phyloP scores from a whole-genome alignment of 2,888 invertebrate genomes.

The Apodemia zela region DNA sequence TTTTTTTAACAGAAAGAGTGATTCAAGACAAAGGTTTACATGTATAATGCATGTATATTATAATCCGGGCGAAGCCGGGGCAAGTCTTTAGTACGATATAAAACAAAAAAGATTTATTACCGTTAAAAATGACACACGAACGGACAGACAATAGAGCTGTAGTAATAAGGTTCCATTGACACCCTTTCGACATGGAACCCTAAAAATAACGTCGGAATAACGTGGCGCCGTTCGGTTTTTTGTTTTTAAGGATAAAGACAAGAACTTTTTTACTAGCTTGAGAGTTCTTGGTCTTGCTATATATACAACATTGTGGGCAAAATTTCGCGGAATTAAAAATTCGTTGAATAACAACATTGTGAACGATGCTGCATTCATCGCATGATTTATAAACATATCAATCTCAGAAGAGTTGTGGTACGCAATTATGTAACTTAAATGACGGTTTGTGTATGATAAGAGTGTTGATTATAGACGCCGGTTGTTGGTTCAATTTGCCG shows the following conservation, averaged over 20 bases:
- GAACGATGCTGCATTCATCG: conserved; percentile 1
- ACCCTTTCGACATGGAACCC: too few species aligned
- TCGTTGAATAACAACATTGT: conserved; percentile 21
- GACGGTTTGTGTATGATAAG: not conserved
- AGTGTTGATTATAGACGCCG: conserved; percentile 1
- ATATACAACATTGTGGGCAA: not conserved
- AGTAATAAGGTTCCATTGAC: too few species aligned
- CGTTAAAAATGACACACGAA: too few species aligned
- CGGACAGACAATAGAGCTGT: too few species aligned
- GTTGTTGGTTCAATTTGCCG: not conserved
- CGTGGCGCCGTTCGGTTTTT: conserved; percentile 40
- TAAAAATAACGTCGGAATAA: too few species aligned
- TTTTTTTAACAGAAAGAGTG: too few species aligned
- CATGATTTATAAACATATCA: conserved; percentile 25
- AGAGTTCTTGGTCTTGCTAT: not conserved
- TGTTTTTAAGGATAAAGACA: conserved; percentile 25
- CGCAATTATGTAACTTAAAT: conserved; percentile 1
- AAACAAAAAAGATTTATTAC: too few species aligned
- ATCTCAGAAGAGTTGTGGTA: conserved; percentile 10
- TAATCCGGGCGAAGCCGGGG: too few species aligned
- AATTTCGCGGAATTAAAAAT: conserved; percentile 23
- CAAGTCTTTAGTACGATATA: too few species aligned
- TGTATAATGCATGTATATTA: too few species aligned
- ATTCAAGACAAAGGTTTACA: too few species aligned
- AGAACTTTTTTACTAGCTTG: not conserved